phyloP scores from a whole-genome alignment of 1,140 invertebrate genomes.

The Prorops nasuta region DNA sequence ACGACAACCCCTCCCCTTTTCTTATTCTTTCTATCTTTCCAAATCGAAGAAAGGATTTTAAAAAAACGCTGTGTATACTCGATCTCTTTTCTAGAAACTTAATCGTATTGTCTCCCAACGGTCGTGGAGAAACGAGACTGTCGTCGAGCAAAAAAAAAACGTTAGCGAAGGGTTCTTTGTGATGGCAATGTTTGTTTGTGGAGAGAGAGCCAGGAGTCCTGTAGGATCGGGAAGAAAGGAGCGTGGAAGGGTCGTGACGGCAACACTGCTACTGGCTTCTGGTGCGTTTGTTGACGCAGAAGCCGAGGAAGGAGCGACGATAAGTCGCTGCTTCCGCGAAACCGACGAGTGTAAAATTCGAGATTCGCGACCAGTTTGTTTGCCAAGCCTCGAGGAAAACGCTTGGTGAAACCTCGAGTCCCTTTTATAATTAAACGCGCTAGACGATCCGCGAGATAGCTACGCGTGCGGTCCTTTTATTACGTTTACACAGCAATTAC shows the following conservation, averaged over 20 bases:
- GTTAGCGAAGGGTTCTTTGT: too few species aligned
- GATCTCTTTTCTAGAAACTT: too few species aligned
- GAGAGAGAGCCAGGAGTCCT: neutral
- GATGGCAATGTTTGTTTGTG: too few species aligned
- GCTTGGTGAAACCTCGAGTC: constrained; percentile 22
- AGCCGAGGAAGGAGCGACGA: constrained; percentile 27
- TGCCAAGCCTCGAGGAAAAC: constrained; percentile 29
- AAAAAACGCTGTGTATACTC: too few species aligned
- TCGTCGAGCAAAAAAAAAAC: neutral
- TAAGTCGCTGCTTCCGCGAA: constrained; percentile 38
- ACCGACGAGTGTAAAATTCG: constrained; percentile 35
- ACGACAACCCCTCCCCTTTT: too few species aligned
- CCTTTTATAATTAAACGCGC: constrained; percentile 27
- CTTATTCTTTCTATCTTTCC: too few species aligned
- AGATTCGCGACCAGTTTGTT: constrained; percentile 35
- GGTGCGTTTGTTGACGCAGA: constrained; percentile 31
- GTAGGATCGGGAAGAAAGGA: constrained; percentile 1
- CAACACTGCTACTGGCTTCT: constrained; percentile 11
- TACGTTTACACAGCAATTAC: constrained; percentile 30
- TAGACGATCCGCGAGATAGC: constrained; percentile 24
- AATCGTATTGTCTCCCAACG: neutral
- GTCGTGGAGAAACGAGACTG: neutral
- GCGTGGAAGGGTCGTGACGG: neutral
- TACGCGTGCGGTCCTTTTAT: constrained; percentile 28
- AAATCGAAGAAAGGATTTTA: too few species aligned